Evolutionary conservation across 2,888 invertebrate species (phyloP).

Genomic region (Eristalis tenax): DNA sequence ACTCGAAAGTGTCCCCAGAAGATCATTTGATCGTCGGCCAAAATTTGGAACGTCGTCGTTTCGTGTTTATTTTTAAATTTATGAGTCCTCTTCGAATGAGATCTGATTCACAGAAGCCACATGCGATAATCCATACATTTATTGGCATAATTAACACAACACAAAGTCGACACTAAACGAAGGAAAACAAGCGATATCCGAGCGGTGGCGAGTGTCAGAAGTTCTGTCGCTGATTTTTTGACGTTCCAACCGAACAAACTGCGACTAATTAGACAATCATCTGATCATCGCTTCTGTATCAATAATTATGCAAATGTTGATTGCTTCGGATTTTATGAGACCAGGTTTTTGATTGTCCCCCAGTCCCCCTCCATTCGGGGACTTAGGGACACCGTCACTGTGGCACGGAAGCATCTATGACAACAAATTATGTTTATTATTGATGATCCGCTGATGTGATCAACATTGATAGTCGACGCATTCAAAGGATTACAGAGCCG

Average conservation of each 20-base stretch:
- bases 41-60: neutral
- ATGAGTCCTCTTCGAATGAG: neutral
- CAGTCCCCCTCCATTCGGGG: neutral
- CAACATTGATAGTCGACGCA: slow-evolving; percentile 54
- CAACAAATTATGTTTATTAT: slow-evolving; percentile 62
- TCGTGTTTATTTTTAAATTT: neutral
- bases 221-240: neutral
- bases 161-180: neutral
- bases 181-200: neutral
- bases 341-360: slow-evolving; percentile 6
- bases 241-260: slow-evolving; percentile 26
- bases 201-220: slow-evolving; percentile 3
- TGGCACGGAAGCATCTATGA: neutral
- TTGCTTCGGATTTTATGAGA: slow-evolving; percentile 16
- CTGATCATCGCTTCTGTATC: slow-evolving; percentile 50
- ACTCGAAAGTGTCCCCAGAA: neutral
- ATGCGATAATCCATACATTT: slow-evolving; percentile 1
- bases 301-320: slow-evolving; percentile 35
- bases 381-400: neutral
- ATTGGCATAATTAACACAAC: slow-evolving; percentile 1
- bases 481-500: slow-evolving; percentile 37
- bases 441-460: slow-evolving; percentile 66
- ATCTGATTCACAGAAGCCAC: neutral
- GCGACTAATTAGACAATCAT: slow-evolving; percentile 43
- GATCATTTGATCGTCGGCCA: neutral